Evolutionary conservation across 2,113 vertebrate genomes (phyloP).

Genomic region (Elaphurus davidianus): DNA sequence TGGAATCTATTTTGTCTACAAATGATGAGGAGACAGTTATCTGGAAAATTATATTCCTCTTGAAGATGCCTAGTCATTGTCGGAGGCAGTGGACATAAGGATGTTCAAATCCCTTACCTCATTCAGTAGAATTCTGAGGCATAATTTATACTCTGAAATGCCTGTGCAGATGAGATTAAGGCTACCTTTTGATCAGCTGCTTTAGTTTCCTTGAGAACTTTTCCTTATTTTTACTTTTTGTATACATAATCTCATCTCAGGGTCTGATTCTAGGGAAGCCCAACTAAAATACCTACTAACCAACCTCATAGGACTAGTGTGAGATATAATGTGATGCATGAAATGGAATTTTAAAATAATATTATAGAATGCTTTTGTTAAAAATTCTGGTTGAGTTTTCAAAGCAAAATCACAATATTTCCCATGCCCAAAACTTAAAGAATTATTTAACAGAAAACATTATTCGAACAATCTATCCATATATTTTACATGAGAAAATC

Average conservation of each 20-base stretch:
- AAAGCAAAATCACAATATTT: not conserved
- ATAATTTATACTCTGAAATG: not conserved
- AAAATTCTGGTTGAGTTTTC: not conserved
- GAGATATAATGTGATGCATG: not conserved
- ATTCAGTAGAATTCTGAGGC: not conserved
- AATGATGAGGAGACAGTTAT: not conserved
- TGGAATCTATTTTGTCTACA: not conserved
- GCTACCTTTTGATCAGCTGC: not conserved
- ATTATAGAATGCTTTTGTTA: not conserved
- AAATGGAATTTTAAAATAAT: not conserved
- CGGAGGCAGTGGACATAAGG: not conserved
- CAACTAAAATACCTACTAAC: not conserved
- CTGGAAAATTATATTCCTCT: not conserved
- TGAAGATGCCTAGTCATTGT: not conserved
- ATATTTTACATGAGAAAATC: not conserved
- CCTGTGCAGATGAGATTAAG: not conserved
- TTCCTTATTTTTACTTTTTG: not conserved
- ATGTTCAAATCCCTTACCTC: not conserved
- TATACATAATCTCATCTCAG: not conserved
- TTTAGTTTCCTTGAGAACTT: not conserved
- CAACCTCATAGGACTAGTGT: not conserved
- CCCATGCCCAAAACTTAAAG: not conserved
- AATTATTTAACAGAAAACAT: not conserved
- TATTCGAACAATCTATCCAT: not conserved
- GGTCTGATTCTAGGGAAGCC: not conserved